Evolutionary conservation across 2,888 invertebrate genomes (phyloP).

Genomic region (Andricus quercusramuli): DNA sequence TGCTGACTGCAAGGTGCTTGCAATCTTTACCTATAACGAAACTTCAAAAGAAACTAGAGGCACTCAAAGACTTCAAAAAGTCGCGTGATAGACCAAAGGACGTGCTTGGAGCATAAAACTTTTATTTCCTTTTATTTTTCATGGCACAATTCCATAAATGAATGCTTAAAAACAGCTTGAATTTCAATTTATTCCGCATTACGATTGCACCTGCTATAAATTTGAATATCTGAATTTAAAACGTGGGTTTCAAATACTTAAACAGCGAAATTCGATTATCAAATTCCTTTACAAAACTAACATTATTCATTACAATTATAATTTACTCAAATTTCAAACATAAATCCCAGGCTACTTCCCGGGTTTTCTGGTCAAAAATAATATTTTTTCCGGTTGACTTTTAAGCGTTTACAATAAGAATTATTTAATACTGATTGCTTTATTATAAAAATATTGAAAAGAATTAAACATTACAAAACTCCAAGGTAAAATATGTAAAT

Average conservation of each 20-base stretch:
- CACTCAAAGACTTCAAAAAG: background rate
- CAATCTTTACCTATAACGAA: background rate
- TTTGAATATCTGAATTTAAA: background rate
- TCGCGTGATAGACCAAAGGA: slow-evolving; percentile 1
- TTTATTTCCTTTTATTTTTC: background rate
- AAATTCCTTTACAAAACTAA: no score
- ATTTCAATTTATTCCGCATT: background rate
- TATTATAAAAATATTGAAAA: no score
- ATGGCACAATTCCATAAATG: background rate
- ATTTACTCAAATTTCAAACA: no score
- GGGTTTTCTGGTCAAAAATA: no score
- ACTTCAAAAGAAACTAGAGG: background rate
- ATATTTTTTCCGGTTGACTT: no score
- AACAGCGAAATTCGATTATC: background rate
- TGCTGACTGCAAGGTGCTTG: background rate
- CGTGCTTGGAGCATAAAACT: background rate
- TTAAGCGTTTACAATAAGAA: no score
- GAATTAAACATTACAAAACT: no score
- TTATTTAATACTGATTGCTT: no score
- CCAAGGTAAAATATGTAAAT: no score
- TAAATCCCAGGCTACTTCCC: no score
- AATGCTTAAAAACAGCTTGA: background rate
- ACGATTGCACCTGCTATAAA: background rate
- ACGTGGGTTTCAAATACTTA: background rate
- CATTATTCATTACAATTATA: no score